These are phyloP conservation scores for Abrostola triplasia DNA, from an alignment of 2,888 invertebrate species.

Conservation along the genomic window DNA sequence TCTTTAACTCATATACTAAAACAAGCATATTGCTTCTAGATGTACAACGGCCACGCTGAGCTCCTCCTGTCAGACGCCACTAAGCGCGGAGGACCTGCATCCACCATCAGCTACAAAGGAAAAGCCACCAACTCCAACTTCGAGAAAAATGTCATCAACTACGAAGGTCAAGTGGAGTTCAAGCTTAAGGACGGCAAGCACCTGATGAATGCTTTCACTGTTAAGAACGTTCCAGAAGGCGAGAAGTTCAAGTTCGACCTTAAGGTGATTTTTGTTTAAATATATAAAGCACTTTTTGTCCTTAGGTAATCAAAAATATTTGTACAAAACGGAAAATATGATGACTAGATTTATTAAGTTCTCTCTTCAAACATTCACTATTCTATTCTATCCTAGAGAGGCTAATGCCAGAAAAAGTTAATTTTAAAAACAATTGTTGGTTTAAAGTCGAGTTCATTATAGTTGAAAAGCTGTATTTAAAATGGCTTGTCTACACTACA, in stretches of 20 bases:
- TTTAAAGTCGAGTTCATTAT: too few relatives aligned
- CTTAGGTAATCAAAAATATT: neutral
- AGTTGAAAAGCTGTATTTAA: too few relatives aligned
- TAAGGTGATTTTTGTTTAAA: constrained; percentile 65
- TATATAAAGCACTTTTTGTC: neutral
- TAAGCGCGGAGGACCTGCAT: constrained; percentile 75
- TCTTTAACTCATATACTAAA: too few relatives aligned
- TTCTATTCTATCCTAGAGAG: too few relatives aligned
- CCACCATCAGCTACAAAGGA: constrained; percentile 73
- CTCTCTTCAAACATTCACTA: too few relatives aligned
- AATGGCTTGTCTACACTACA: too few relatives aligned
- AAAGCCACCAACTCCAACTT: constrained; percentile 72
- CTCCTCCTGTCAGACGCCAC: constrained; percentile 72
- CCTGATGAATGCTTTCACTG: constrained; percentile 66
- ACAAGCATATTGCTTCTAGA: too few relatives aligned
- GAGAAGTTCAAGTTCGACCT: constrained; percentile 73
- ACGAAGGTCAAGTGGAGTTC: constrained; percentile 75
- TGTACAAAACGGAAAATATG: neutral
- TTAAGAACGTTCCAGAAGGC: constrained; percentile 73
- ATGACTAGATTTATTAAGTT: too few relatives aligned
- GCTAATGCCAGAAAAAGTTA: too few relatives aligned
- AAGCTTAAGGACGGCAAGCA: constrained; percentile 76
- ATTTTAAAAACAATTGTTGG: too few relatives aligned
- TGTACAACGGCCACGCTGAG: constrained; percentile 72
- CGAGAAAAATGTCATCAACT: constrained; percentile 68